Conservation (phyloP, 2,113 vertebrate genomes). For the Thinocorus orbignyianus region DNA sequence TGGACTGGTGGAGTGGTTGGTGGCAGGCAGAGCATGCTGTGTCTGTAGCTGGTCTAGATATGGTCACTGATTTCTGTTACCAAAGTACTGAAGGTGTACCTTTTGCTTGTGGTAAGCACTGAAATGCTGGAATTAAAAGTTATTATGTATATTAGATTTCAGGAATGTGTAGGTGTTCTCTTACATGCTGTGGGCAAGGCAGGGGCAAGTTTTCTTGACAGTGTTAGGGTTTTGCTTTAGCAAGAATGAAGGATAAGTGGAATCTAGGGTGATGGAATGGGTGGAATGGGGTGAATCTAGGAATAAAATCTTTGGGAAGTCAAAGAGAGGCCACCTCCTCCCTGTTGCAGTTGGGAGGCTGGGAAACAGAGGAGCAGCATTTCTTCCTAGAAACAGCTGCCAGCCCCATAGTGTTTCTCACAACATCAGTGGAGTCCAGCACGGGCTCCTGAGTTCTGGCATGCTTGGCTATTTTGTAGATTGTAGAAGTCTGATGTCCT, state of each 20-base stretch:
- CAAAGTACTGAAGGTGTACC: neutral
- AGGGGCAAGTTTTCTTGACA: neutral
- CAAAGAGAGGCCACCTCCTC: neutral
- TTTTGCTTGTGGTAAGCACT: neutral
- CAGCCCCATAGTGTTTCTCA: neutral
- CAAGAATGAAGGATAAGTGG: neutral
- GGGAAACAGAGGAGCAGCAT: neutral
- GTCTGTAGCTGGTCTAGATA: neutral
- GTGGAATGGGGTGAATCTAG: neutral
- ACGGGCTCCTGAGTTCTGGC: neutral
- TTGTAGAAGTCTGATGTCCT: neutral
- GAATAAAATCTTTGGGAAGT: neutral
- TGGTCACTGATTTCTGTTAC: neutral
- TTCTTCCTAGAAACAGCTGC: neutral
- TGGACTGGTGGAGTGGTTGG: neutral
- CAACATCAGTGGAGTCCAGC: neutral
- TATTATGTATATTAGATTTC: neutral
- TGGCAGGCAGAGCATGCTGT: neutral
- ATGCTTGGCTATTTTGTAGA: neutral
- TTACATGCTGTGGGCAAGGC: neutral
- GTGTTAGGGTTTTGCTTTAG: neutral
- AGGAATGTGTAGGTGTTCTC: neutral
- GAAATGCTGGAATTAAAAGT: neutral
- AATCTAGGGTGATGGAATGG: too few species aligned
- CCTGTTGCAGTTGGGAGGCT: neutral